Evolutionary conservation across 2,797 vertebrate genomes (phyloP).

Genomic region (Smutsia gigantea): DNA sequence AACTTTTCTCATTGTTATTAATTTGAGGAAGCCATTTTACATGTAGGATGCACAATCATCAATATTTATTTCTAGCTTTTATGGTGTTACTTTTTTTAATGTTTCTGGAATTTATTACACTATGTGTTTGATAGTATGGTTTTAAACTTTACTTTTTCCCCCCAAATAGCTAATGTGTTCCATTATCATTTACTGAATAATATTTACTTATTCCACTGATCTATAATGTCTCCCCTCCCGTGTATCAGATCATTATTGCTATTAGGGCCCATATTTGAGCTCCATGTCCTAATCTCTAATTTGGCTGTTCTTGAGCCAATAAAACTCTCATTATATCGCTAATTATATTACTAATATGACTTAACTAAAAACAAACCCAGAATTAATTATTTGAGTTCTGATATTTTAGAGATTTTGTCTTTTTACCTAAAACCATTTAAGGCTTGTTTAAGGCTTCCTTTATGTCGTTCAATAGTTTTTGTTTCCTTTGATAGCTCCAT

Average conservation of each 20-base stretch:
- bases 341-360: neutral
- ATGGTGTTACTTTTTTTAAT: neutral
- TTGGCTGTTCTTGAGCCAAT: neutral
- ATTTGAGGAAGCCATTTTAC: neutral
- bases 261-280: neutral
- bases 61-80: constrained; percentile 7
- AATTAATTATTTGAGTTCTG: neutral
- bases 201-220: neutral
- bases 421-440: neutral
- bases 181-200: neutral
- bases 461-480: neutral
- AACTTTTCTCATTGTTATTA: neutral
- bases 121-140: neutral
- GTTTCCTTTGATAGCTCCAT: neutral
- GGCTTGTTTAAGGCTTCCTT: neutral
- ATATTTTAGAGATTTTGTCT: neutral
- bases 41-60: neutral
- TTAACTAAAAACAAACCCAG: constrained; percentile 34
- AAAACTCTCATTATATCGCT: neutral
- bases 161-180: neutral
- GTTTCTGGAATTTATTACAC: constrained; percentile 42
- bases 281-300: neutral
- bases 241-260: neutral
- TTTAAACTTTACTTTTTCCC: neutral
- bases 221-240: neutral